Evolutionary conservation across 2,113 vertebrate genomes (phyloP).

Genomic region (Apteryx mantelli): DNA sequence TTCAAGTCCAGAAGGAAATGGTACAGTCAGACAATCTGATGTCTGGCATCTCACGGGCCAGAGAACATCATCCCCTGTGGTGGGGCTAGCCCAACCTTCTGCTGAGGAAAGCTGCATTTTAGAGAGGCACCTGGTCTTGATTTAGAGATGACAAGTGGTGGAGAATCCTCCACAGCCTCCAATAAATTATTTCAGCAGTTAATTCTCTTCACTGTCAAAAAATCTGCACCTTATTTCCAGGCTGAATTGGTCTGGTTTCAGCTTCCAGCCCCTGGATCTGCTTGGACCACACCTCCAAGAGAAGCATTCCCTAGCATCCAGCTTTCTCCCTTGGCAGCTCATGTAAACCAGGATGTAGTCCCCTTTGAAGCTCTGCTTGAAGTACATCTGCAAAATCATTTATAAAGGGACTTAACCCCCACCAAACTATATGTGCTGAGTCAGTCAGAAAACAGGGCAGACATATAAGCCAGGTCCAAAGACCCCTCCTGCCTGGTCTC

Average conservation of each 20-base stretch:
- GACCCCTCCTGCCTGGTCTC: not conserved
- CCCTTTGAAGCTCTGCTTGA: not conserved
- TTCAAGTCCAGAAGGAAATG: not conserved
- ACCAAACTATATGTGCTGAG: not conserved
- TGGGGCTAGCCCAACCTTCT: not conserved
- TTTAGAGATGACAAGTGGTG: not conserved
- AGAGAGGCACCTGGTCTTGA: constrained; percentile 17
- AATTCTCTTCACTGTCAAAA: constrained; percentile 23
- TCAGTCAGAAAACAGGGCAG: not conserved
- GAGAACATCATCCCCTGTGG: not conserved
- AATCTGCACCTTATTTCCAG: constrained; percentile 30
- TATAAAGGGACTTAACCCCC: not conserved
- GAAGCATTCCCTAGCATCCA: not conserved
- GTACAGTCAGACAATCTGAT: not conserved
- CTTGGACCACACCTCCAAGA: not conserved
- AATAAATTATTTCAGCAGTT: constrained; percentile 47
- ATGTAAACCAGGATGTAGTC: not conserved
- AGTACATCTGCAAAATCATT: not conserved
- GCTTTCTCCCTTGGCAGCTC: not conserved
- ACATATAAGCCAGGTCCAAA: not conserved
- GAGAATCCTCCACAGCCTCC: not conserved
- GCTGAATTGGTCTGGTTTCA: not conserved
- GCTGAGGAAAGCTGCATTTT: not conserved
- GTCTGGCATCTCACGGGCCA: not conserved
- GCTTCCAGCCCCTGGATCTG: not conserved